Conservation (phyloP, 2,888 invertebrate species). For the Machimus rusticus region DNA sequence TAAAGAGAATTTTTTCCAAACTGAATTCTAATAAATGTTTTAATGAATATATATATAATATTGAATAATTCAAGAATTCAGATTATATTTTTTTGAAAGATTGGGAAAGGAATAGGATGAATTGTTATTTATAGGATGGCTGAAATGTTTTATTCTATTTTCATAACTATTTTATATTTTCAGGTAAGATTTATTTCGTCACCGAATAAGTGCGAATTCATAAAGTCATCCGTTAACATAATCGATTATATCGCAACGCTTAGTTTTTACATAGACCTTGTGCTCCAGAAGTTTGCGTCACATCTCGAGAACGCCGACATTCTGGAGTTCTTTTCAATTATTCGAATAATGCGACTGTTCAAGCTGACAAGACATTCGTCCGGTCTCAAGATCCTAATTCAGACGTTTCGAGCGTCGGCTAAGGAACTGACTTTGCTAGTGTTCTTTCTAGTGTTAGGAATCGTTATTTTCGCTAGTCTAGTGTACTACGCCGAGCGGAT, state of each 20-base stretch:
- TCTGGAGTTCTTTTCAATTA: slow-evolving; percentile 96
- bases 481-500: slow-evolving; percentile 98
- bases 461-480: slow-evolving; percentile 97
- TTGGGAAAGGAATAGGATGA: too few relatives aligned
- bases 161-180: slow-evolving; percentile 51
- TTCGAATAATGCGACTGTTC: slow-evolving; percentile 96
- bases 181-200: slow-evolving; percentile 87
- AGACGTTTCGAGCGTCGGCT: slow-evolving; percentile 95
- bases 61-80: too few relatives aligned
- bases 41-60: too few relatives aligned
- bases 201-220: slow-evolving; percentile 93
- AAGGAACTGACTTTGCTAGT: slow-evolving; percentile 95
- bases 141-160: not conserved
- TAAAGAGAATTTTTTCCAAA: too few relatives aligned
- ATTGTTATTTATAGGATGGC: too few relatives aligned
- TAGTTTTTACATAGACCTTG: slow-evolving; percentile 96
- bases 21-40: too few relatives aligned
- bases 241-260: slow-evolving; percentile 99
- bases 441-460: slow-evolving; percentile 97
- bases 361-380: slow-evolving; percentile 97
- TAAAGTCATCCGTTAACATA: slow-evolving; percentile 96
- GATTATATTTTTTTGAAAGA: too few relatives aligned
- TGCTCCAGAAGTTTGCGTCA: slow-evolving; percentile 87
- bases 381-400: slow-evolving; percentile 97
- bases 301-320: slow-evolving; percentile 95